phyloP scores from a whole-genome alignment of 2,888 invertebrate species.

The Hydraecia micacea region DNA sequence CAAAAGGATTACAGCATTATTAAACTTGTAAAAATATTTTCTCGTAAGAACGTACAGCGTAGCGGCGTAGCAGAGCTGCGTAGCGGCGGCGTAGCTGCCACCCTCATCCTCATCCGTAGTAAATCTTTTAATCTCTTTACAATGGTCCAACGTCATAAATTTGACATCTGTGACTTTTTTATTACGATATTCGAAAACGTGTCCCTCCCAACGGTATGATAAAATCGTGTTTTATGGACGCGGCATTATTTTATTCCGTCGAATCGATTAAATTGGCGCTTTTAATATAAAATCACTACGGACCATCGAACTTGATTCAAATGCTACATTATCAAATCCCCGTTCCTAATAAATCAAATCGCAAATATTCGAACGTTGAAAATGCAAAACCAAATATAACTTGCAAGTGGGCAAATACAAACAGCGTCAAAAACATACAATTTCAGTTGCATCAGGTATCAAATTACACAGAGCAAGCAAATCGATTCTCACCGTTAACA shows the following conservation, averaged over 20 bases:
- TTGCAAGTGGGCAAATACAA: slow-evolving; percentile 44
- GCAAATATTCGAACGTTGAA: slow-evolving; percentile 34
- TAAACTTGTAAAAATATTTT: slow-evolving; percentile 77
- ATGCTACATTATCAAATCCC: slow-evolving; percentile 47
- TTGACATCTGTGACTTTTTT: slow-evolving; percentile 90
- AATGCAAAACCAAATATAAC: slow-evolving; percentile 44
- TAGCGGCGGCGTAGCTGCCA: slow-evolving; percentile 72
- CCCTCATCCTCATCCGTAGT: slow-evolving; percentile 81
- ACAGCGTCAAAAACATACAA: slow-evolving; percentile 54
- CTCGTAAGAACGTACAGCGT: slow-evolving; percentile 76
- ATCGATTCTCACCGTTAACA: slow-evolving; percentile 76
- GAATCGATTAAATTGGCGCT: slow-evolving; percentile 84
- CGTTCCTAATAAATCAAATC: slow-evolving; percentile 40
- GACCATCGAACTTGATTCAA: slow-evolving; percentile 61
- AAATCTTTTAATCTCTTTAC: slow-evolving; percentile 90
- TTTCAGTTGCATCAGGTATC: slow-evolving; percentile 69
- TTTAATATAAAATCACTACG: slow-evolving; percentile 68
- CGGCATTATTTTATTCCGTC: slow-evolving; percentile 86
- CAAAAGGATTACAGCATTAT: slow-evolving; percentile 77
- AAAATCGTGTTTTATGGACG: slow-evolving; percentile 89
- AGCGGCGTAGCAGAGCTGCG: slow-evolving; percentile 73
- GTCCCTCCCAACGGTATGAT: slow-evolving; percentile 88
- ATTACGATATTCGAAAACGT: slow-evolving; percentile 89
- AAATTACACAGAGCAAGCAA: slow-evolving; percentile 68
- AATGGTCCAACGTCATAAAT: slow-evolving; percentile 89